A percentile compares a stretch with the other conserved stretches of the same genome.
Evolutionary conservation across 2,113 vertebrate species (phyloP).

Genomic region (Globicephala melas): DNA sequence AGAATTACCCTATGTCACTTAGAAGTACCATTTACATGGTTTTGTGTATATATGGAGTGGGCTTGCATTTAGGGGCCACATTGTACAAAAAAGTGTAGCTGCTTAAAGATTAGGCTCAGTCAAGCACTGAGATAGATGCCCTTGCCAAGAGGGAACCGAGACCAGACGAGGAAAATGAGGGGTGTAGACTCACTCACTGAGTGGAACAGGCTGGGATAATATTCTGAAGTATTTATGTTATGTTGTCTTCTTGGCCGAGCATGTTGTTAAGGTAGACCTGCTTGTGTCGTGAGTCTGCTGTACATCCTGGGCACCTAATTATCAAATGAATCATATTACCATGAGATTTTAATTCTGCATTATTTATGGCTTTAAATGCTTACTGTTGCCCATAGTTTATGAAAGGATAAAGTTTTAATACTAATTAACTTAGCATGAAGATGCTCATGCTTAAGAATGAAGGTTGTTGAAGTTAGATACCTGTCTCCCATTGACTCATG

Average conservation of each 20-base stretch:
- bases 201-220: background rate
- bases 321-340: conserved; percentile 52
- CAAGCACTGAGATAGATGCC: background rate
- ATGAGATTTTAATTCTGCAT: conserved; percentile 10
- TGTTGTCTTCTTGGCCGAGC: conserved; percentile 29
- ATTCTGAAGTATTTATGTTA: background rate
- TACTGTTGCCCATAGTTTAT: conserved; percentile 44
- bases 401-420: conserved; percentile 63
- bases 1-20: background rate
- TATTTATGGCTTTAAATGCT: conserved; percentile 40
- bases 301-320: conserved; percentile 22
- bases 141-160: background rate
- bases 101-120: background rate
- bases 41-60: conserved; percentile 14
- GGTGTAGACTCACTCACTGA: background rate
- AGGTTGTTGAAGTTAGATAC: background rate
- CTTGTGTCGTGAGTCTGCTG: conserved; percentile 1
- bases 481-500: background rate
- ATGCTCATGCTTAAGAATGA: conserved; percentile 35
- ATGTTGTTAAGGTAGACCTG: conserved; percentile 17
- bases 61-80: conserved; percentile 2
- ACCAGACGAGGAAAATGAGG: background rate
- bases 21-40: conserved; percentile 18
- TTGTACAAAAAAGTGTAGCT: background rate
- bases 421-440: conserved; percentile 41